Evolutionary conservation across 1,140 invertebrate species (phyloP).

Genomic region (Camponotus vicinus): DNA sequence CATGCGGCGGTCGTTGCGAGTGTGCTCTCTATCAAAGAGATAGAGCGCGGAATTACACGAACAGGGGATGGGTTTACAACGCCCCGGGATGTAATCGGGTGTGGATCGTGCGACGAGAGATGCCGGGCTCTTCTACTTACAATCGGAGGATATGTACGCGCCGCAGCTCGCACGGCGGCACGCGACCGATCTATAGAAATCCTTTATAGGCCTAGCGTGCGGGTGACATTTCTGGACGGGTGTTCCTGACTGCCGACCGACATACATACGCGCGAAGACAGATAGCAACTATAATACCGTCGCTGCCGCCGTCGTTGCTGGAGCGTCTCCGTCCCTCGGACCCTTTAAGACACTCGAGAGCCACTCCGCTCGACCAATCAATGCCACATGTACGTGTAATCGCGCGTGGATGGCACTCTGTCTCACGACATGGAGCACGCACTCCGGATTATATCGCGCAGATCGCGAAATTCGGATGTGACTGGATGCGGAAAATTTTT

Average conservation of each 20-base stretch:
- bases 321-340: conserved; percentile 70
- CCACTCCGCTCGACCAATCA: conserved; percentile 77
- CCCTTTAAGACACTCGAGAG: conserved; percentile 78
- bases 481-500: neutral
- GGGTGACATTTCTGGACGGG: conserved; percentile 83
- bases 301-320: conserved; percentile 69
- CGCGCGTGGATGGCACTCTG: conserved; percentile 59
- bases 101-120: conserved; percentile 65
- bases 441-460: conserved; percentile 36
- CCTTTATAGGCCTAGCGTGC: conserved; percentile 80
- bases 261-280: conserved; percentile 80
- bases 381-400: conserved; percentile 73
- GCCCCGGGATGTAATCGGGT: conserved; percentile 68
- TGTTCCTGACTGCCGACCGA: conserved; percentile 84
- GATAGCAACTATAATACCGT: conserved; percentile 80
- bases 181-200: conserved; percentile 84
- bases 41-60: conserved; percentile 71
- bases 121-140: conserved; percentile 62
- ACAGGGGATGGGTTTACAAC: conserved; percentile 66
- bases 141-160: conserved; percentile 67
- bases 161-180: conserved; percentile 80
- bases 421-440: conserved; percentile 27
- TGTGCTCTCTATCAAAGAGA: conserved; percentile 60
- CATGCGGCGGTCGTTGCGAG: conserved; percentile 1
- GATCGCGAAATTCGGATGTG: conserved; percentile 1